Evolutionary conservation across 2,797 vertebrate species (phyloP).

Genomic region (Etheostoma perlongum): DNA sequence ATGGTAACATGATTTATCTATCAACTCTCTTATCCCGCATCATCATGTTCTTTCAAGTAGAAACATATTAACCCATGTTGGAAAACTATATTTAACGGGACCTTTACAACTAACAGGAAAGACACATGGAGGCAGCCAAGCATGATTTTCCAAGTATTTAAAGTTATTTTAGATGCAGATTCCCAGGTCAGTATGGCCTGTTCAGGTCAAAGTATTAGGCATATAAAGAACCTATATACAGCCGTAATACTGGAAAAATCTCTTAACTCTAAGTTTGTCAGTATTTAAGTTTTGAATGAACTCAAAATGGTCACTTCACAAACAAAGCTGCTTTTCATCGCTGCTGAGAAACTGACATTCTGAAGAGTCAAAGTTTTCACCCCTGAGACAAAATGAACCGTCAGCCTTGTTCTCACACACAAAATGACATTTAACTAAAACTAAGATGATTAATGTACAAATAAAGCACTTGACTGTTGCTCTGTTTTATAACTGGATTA

Average conservation of each 20-base stretch:
- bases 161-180: slow-evolving; percentile 23
- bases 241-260: not conserved
- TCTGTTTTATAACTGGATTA: slow-evolving; percentile 20
- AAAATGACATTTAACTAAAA: slow-evolving; percentile 36
- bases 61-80: not conserved
- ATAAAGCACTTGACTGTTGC: slow-evolving; percentile 23
- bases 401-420: slow-evolving; percentile 32
- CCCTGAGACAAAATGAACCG: slow-evolving; percentile 15
- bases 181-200: slow-evolving; percentile 4
- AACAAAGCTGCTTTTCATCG: slow-evolving; percentile 51
- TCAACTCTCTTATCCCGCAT: no score
- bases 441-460: slow-evolving; percentile 21
- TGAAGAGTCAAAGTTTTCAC: slow-evolving; percentile 28
- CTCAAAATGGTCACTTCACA: slow-evolving; percentile 2
- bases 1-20: not conserved
- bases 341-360: slow-evolving; percentile 62
- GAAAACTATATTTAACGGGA: not conserved
- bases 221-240: not conserved
- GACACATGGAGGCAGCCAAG: slow-evolving; percentile 14
- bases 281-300: slow-evolving; percentile 9
- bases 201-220: not conserved
- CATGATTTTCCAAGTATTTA: not conserved
- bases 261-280: not conserved
- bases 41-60: slow-evolving; percentile 15
- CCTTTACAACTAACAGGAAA: slow-evolving; percentile 29